phyloP scores from a whole-genome alignment of 92 coral and sea anemone genomes.

The Epizoanthus ramosus region DNA sequence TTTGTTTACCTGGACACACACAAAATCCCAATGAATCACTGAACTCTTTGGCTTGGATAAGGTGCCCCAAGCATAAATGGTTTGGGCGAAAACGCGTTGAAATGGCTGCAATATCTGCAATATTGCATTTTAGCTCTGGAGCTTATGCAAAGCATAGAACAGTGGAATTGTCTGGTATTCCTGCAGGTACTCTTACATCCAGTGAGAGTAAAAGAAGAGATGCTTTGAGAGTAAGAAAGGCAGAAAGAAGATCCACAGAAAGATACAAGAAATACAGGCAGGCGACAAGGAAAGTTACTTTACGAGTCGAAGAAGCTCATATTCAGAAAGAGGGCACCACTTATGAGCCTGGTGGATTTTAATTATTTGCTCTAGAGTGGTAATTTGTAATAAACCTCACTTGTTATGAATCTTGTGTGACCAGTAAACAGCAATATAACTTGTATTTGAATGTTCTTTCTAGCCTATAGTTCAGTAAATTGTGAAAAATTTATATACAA shows the following conservation, averaged over 20 bases:
- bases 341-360: conserved; percentile 50
- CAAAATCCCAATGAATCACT: conserved; percentile 56
- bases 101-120: conserved; percentile 46
- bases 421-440: too few species aligned
- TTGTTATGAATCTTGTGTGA: too few species aligned
- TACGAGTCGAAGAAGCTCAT: conserved; percentile 25
- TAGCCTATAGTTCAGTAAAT: too few species aligned
- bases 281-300: conserved; percentile 35
- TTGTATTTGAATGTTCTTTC: too few species aligned
- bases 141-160: conserved; percentile 49
- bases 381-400: too few species aligned
- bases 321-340: conserved; percentile 33
- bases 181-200: conserved; percentile 31
- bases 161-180: conserved; percentile 39
- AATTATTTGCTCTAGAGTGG: not conserved
- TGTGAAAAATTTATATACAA: too few species aligned
- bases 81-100: conserved; percentile 49
- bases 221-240: conserved; percentile 42
- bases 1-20: conserved; percentile 51
- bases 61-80: conserved; percentile 64
- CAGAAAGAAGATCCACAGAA: conserved; percentile 41
- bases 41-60: conserved; percentile 47
- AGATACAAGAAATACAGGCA: conserved; percentile 40
- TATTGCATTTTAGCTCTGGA: conserved; percentile 41
- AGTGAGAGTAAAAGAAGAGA: conserved; percentile 38